Evolutionary conservation across 2,888 invertebrate species (phyloP), one percentile per base, ranked within the genome.

Genomic region (Pollenia angustigena): DNA sequence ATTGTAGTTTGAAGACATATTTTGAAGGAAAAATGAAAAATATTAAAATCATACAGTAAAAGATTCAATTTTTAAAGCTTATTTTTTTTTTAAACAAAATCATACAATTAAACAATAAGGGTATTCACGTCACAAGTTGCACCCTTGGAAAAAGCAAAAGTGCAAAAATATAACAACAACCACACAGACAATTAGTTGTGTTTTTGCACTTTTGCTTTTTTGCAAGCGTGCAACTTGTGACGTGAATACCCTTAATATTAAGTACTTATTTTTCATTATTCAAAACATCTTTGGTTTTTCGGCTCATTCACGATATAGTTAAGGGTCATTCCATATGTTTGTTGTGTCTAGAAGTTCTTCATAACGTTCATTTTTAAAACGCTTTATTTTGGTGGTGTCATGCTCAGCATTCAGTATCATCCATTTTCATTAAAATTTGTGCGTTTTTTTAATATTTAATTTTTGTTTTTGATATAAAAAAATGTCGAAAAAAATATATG

Each of bases 341-440:
- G 16, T 44, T 68, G 68, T 68, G 42, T 8, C 40, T 54, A 75
- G 42, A 52, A 32, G 16, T 68, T 42, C 8, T 52, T 60, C 74
- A 75, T 46, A 74, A 44, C 58, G 32, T 40, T 80, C 18, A 50
- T 50, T 42, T 46, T 72, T 16, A 23, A 60, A 54, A 48, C 12
- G 75, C 58, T 85, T 83, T 66, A 46, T 72, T 54, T 81, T 75
- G 86, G 83, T 81, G 86, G 83, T 80, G 86, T 80, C 75, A 83
- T 83, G 86, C 83, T 86, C 71, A 86, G 80, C 86, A 86, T 86
- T 75, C 8, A 60, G 18, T 42, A 11, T 32, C 64, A 69, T 75
- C 56, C 56, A 78, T 66, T 11, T 3, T 18, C 18, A 12, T 40
- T 54, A 40, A 74, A 76, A 56, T 11, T 2, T 71, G 16, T 54